A percentile compares a stretch with the other conserved stretches of the same genome.
These are phyloP conservation scores for Cheirogaleus medius DNA, from an alignment of 2,113 vertebrate genomes.

Conservation along the genomic window DNA sequence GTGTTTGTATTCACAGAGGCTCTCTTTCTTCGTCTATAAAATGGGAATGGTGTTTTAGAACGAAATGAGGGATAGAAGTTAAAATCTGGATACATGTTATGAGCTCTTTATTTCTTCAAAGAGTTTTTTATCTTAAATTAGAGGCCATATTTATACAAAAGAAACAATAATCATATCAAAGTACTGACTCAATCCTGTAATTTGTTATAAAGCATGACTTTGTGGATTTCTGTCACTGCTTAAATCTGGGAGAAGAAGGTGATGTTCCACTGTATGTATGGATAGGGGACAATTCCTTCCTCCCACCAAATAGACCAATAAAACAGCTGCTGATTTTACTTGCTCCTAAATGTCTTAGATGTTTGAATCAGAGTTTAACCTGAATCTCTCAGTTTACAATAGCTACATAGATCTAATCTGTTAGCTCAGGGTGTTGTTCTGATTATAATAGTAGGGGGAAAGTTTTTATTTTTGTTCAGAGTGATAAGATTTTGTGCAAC, in stretches of 20 bases:
- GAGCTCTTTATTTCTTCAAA: background rate
- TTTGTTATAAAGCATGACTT: background rate
- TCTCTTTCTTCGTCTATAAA: background rate
- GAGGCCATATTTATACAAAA: background rate
- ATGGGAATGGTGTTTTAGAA: background rate
- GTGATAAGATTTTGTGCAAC: constrained; percentile 35
- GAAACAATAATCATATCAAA: background rate
- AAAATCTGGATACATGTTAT: background rate
- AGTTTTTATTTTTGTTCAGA: constrained; percentile 58
- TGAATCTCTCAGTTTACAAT: background rate
- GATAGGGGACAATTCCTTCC: background rate
- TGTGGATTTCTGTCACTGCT: background rate
- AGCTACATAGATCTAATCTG: background rate
- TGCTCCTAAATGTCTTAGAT: background rate
- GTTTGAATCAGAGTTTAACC: background rate
- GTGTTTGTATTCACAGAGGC: background rate
- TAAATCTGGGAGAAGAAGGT: background rate
- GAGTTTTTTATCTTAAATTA: background rate
- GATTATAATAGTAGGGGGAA: constrained; percentile 55
- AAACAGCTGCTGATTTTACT: background rate
- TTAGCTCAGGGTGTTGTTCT: background rate
- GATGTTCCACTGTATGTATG: background rate
- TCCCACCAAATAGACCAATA: background rate
- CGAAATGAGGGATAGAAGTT: background rate
- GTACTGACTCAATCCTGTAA: background rate